A percentile compares a stretch with the other conserved stretches of the same genome.
Evolutionary conservation across 2,888 invertebrate genomes (phyloP).

Genomic region (Euplexia lucipara): DNA sequence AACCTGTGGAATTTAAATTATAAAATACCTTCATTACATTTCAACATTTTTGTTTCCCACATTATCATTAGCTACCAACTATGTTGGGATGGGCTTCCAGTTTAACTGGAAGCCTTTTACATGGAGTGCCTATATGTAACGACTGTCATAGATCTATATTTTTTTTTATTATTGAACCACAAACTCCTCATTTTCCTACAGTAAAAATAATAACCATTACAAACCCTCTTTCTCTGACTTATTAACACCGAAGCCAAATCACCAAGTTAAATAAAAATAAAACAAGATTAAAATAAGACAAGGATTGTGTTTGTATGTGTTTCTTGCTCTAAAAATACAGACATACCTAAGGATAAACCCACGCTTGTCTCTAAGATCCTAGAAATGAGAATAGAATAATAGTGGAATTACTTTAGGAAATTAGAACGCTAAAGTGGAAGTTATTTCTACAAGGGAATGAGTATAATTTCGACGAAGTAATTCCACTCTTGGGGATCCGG

Average conservation of each 20-base stretch:
- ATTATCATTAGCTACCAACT: too few species aligned
- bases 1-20: too few species aligned
- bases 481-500: too few species aligned
- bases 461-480: neutral
- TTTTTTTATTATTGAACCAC: too few species aligned
- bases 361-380: neutral
- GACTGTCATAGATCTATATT: too few species aligned
- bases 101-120: too few species aligned
- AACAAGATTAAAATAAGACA: neutral
- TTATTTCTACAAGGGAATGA: neutral
- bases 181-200: too few species aligned
- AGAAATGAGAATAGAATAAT: constrained; percentile 7
- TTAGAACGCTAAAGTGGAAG: neutral
- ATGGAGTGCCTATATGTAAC: too few species aligned
- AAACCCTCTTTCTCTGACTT: neutral
- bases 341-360: neutral
- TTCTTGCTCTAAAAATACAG: neutral
- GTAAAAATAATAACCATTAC: neutral
- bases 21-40: too few species aligned
- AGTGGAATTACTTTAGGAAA: constrained; percentile 2
- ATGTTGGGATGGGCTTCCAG: too few species aligned
- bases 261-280: neutral
- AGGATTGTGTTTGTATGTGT: neutral
- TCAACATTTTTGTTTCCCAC: too few species aligned
- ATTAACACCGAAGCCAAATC: neutral